These are phyloP conservation scores for Sebastes schlegelii DNA, from an alignment of 2,113 vertebrate species.

Conservation along the genomic window DNA sequence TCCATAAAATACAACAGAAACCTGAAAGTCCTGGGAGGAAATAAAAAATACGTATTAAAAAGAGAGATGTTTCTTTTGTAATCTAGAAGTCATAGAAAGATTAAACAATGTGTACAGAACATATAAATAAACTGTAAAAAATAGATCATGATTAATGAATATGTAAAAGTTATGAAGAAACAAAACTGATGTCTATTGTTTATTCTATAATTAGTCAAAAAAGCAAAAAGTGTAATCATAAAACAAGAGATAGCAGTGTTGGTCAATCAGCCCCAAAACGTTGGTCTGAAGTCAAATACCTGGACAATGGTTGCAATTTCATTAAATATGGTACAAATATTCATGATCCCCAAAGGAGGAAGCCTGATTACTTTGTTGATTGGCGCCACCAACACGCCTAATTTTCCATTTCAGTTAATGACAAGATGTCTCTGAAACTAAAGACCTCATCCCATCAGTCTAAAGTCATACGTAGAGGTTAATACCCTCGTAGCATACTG, in stretches of 20 bases:
- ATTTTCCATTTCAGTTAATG: neutral
- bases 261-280: neutral
- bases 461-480: neutral
- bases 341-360: too few species aligned
- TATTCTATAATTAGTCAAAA: neutral
- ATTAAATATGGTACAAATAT: too few species aligned
- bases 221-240: neutral
- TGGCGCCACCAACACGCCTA: neutral
- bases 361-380: neutral
- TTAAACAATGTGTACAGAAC: neutral
- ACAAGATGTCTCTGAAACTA: neutral
- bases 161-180: neutral
- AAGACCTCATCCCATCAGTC: neutral
- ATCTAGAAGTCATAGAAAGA: neutral
- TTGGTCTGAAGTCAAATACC: too few species aligned
- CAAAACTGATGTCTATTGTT: neutral
- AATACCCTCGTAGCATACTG: neutral
- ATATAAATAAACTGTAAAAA: neutral
- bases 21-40: neutral
- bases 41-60: neutral
- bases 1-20: neutral
- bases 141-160: neutral
- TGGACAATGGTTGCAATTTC: neutral
- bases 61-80: neutral
- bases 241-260: neutral